These are phyloP conservation scores for Chloropsis cyanopogon DNA, from an alignment of 2,113 vertebrate species.

Conservation along the genomic window DNA sequence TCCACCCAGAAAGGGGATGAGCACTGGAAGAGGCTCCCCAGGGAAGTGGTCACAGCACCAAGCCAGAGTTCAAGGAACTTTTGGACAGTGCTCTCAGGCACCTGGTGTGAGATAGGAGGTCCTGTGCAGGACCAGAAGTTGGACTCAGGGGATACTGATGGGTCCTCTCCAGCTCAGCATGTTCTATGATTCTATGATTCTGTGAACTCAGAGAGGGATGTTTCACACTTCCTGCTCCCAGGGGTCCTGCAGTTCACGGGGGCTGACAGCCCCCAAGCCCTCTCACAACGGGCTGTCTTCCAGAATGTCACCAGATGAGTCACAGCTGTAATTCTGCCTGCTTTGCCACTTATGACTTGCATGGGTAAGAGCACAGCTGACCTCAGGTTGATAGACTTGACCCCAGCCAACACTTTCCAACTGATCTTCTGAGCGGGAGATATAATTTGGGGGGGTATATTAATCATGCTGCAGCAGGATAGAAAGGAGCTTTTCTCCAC, in stretches of 20 bases:
- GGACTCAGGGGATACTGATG: accelerated
- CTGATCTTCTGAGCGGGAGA: not conserved
- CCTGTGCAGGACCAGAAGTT: not conserved
- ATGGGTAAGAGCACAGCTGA: not conserved
- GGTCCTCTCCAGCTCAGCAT: not conserved
- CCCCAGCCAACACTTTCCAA: not conserved
- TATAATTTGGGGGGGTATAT: not conserved
- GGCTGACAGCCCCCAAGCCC: not conserved
- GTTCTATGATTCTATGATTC: not conserved
- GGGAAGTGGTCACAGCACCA: not conserved
- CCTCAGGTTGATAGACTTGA: not conserved
- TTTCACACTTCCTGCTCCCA: accelerated
- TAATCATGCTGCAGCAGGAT: not conserved
- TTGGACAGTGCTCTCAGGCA: not conserved
- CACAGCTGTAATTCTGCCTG: not conserved
- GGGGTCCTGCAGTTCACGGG: not conserved
- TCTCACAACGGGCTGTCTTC: not conserved
- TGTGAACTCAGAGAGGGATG: not conserved
- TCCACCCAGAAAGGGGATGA: not conserved
- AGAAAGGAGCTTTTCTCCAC: not conserved
- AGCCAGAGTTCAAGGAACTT: not conserved
- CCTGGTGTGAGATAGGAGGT: not conserved
- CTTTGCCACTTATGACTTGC: not conserved
- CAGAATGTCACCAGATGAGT: not conserved
- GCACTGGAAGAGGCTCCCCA: not conserved